Conservation (phyloP, 37 sponge, comb jelly and placozoan genomes). For the Beroe ovata region DNA sequence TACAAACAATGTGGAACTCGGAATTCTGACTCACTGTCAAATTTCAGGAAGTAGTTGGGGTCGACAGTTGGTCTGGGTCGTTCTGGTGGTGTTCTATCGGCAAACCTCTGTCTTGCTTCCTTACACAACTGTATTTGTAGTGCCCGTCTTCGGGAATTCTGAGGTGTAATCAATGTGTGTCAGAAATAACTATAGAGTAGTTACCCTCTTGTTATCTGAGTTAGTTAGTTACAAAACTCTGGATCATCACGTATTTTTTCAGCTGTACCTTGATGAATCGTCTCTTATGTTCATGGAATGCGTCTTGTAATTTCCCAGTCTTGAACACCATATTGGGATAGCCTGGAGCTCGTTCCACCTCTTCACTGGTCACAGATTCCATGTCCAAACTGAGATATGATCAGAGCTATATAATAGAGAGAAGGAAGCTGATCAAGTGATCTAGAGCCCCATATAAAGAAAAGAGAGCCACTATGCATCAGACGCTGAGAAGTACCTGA, state of each 20-base stretch:
- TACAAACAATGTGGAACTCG: no score
- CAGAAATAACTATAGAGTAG: no score
- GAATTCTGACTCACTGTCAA: constrained; percentile 40
- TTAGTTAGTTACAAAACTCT: no score
- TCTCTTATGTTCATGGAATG: constrained; percentile 9
- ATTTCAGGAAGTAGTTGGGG: constrained; percentile 9
- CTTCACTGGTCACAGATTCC: constrained; percentile 52
- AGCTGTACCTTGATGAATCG: constrained; percentile 43
- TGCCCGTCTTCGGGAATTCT: constrained; percentile 47
- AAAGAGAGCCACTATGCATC: no score
- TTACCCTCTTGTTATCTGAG: no score
- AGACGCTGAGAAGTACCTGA: not conserved
- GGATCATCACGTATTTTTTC: not conserved
- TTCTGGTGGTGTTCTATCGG: constrained; percentile 14
- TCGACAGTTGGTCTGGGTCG: constrained; percentile 44
- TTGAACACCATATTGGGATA: constrained; percentile 59
- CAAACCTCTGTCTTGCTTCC: constrained; percentile 37
- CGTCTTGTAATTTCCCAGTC: constrained; percentile 41
- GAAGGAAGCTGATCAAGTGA: no score
- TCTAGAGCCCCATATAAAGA: no score
- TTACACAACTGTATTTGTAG: constrained; percentile 51
- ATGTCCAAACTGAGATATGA: constrained; percentile 61
- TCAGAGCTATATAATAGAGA: no score
- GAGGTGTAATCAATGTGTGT: no score
- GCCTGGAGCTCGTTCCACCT: constrained; percentile 45